Percentiles rank a stretch among this genome's conserved stretches.
Evolutionary conservation across 2,888 invertebrate species (phyloP).

Genomic region (Phyto melanocephala): DNA sequence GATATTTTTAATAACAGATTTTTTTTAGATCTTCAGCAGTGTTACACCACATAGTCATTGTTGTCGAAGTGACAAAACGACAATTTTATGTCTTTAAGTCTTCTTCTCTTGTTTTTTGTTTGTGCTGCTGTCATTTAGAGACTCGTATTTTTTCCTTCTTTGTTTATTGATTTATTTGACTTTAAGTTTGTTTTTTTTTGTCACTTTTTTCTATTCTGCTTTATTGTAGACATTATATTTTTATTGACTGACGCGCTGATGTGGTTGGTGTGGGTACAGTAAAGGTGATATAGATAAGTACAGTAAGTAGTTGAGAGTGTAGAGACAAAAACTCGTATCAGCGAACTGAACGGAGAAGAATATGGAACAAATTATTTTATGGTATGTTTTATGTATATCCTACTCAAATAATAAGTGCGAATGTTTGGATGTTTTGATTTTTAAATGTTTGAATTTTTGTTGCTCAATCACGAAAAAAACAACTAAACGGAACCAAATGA

Average conservation of each 20-base stretch:
- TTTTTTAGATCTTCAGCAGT: background rate
- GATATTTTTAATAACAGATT: constrained; percentile 15
- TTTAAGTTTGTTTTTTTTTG: constrained; percentile 30
- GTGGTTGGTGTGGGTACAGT: background rate
- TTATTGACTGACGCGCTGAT: background rate
- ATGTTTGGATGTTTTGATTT: no score
- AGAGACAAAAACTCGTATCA: no score
- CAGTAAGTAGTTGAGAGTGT: background rate
- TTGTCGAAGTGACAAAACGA: constrained; percentile 7
- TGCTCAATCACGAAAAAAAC: no score
- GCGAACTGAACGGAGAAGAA: no score
- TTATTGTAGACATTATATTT: background rate
- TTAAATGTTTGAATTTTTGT: no score
- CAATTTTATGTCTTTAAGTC: constrained; percentile 35
- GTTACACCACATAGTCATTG: background rate
- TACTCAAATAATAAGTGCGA: no score
- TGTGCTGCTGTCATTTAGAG: background rate
- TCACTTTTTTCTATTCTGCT: background rate
- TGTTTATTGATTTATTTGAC: constrained; percentile 60
- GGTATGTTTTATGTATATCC: no score
- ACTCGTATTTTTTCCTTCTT: constrained; percentile 11
- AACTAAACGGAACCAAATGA: no score
- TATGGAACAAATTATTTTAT: no score
- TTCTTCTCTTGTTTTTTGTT: background rate
- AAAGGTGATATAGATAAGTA: background rate